phyloP scores from a whole-genome alignment of 2,888 invertebrate genomes.

The Stramonita haemastoma region DNA sequence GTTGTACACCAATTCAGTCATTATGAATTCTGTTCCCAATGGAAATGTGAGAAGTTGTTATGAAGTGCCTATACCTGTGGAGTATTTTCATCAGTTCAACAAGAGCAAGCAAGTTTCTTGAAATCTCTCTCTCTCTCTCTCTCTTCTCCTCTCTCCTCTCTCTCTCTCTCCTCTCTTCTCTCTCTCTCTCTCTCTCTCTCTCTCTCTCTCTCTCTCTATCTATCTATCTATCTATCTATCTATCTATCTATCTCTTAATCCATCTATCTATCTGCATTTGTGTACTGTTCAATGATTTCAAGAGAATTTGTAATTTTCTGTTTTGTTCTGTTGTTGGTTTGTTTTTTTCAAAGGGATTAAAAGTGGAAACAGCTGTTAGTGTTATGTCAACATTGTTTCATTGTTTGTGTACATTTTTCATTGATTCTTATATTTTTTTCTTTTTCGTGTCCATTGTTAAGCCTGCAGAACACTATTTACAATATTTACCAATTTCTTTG shows the following conservation, averaged over 20 bases:
- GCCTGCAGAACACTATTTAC: no score
- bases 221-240: background rate
- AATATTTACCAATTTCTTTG: no score
- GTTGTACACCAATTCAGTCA: background rate
- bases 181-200: slow-evolving; percentile 25
- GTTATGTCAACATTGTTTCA: no score
- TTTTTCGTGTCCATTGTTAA: no score
- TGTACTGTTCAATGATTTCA: no score
- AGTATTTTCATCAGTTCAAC: slow-evolving; percentile 38
- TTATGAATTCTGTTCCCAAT: slow-evolving; percentile 6
- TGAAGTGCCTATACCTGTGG: slow-evolving; percentile 37
- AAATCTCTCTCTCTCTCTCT: background rate
- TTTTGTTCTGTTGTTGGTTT: no score
- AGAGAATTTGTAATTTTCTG: no score
- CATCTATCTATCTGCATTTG: background rate
- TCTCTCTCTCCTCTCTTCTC: slow-evolving; percentile 9
- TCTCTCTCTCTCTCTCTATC: slow-evolving; percentile 13
- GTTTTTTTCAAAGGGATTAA: no score
- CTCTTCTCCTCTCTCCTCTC: background rate
- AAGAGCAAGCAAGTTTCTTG: slow-evolving; percentile 2
- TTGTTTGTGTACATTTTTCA: no score
- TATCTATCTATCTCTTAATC: slow-evolving; percentile 22
- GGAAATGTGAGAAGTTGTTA: slow-evolving; percentile 23
- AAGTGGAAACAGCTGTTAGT: no score
- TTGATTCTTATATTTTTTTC: no score